These are phyloP conservation scores for Dendrocincla fuliginosa DNA, from an alignment of 2,797 vertebrate species.

Conservation along the genomic window DNA sequence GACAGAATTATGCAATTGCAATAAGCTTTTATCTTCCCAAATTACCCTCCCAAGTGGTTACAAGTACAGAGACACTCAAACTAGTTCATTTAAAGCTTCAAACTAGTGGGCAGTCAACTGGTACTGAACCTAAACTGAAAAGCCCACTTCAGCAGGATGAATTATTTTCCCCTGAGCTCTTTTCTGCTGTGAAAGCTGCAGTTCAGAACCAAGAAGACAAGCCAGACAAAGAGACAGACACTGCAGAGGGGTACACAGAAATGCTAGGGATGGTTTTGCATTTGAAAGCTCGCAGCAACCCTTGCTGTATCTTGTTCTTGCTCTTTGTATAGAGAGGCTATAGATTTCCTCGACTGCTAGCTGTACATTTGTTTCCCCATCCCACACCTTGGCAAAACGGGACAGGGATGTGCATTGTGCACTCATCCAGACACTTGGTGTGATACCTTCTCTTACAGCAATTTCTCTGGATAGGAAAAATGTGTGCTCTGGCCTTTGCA, in stretches of 20 bases:
- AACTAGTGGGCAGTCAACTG: background rate
- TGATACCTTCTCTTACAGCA: background rate
- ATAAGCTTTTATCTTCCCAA: background rate
- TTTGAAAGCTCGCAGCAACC: background rate
- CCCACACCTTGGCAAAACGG: background rate
- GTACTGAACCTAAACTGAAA: background rate
- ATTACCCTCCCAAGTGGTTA: background rate
- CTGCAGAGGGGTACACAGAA: background rate
- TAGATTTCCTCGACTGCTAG: background rate
- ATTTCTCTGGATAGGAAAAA: background rate
- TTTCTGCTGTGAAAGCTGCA: background rate
- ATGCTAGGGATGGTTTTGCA: background rate
- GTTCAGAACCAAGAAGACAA: background rate
- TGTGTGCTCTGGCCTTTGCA: background rate
- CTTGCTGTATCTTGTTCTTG: background rate
- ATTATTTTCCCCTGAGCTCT: background rate
- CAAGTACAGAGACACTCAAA: background rate
- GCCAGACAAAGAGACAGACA: background rate
- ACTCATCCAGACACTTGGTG: fast-evolving
- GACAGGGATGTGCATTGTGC: background rate
- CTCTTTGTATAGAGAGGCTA: background rate
- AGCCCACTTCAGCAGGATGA: background rate
- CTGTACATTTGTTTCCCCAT: background rate
- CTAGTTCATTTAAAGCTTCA: background rate
- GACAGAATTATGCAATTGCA: background rate